Percentiles rank a stretch among this genome's conserved stretches.
Conservation (phyloP, 2,888 invertebrate species). For the Plagodis pulveraria region DNA sequence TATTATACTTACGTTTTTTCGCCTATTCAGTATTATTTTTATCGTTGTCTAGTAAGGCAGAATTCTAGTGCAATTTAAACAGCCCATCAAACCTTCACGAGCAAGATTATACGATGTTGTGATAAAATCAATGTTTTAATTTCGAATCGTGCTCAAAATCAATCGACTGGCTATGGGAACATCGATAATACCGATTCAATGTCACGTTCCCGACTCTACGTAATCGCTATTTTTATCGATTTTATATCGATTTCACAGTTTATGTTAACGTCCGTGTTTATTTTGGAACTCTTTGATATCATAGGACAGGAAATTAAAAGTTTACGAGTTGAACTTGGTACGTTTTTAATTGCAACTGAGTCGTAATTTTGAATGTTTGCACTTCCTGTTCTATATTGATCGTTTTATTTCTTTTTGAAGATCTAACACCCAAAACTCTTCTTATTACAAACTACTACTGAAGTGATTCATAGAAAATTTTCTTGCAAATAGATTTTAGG, state of each 20-base stretch:
- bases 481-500: no score
- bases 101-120: background rate
- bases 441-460: no score
- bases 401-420: no score
- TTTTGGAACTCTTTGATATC: constrained; percentile 28
- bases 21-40: background rate
- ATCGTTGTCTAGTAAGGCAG: background rate
- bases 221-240: constrained; percentile 40
- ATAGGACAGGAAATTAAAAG: constrained; percentile 24
- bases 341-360: background rate
- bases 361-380: constrained; percentile 5
- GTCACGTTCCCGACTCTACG: constrained; percentile 37
- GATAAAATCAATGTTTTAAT: constrained; percentile 29
- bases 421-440: no score
- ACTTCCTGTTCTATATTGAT: background rate
- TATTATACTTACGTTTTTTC: no score
- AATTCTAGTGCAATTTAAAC: no score
- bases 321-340: constrained; percentile 28
- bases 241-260: constrained; percentile 38
- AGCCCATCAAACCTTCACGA: constrained; percentile 3
- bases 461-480: no score
- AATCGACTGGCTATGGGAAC: constrained; percentile 32
- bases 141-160: constrained; percentile 29
- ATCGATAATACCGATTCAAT: constrained; percentile 38
- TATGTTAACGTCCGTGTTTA: constrained; percentile 31